Evolutionary conservation across 64 coral and sea anemone genomes (phyloP).

Genomic region (Anthopleura sola): DNA sequence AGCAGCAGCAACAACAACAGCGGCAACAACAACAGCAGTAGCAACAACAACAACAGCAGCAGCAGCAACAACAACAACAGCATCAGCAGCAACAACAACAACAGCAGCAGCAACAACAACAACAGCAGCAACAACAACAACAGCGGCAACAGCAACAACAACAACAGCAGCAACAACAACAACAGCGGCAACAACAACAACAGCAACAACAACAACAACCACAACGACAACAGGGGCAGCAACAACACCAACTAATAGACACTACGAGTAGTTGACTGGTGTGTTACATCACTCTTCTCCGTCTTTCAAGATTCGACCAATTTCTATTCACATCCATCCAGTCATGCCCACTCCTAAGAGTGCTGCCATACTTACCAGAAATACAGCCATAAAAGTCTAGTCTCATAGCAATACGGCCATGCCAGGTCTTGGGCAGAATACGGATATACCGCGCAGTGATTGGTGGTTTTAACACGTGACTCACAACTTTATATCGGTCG

Average conservation of each 20-base stretch:
- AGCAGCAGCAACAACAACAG: no score
- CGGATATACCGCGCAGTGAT: slow-evolving; percentile 7
- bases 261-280: no score
- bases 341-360: neutral
- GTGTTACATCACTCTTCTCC: no score
- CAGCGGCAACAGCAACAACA: neutral
- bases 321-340: neutral
- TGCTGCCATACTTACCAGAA: neutral
- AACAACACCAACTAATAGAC: neutral
- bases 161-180: neutral
- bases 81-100: neutral
- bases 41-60: neutral
- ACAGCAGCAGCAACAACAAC: neutral
- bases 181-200: neutral
- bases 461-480: slow-evolving; percentile 21
- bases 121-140: neutral
- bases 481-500: neutral
- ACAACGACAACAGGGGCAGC: neutral
- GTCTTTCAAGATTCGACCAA: no score
- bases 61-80: neutral
- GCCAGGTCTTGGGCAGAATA: neutral
- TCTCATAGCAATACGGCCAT: slow-evolving; percentile 10
- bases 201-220: neutral
- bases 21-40: no score
- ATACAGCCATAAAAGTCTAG: neutral